Evolutionary conservation across 2,113 vertebrate genomes (phyloP).

Genomic region (Urocolius indicus): DNA sequence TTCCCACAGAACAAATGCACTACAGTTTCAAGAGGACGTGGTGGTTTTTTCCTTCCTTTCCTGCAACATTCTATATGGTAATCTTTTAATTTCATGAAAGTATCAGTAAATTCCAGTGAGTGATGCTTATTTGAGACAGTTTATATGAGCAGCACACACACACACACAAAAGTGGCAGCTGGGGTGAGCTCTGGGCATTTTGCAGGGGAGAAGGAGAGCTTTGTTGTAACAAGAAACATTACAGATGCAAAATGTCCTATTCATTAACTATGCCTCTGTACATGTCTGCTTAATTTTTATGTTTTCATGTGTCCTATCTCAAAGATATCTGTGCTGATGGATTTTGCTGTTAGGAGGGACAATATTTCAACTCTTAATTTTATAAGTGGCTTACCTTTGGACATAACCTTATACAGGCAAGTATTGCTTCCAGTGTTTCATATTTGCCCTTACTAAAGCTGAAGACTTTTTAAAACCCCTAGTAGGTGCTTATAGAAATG

Average conservation of each 20-base stretch:
- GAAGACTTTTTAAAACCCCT: not conserved
- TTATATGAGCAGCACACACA: not conserved
- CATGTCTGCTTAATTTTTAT: not conserved
- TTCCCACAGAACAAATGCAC: not conserved
- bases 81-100: not conserved
- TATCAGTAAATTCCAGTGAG: not conserved
- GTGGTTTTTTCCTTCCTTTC: not conserved
- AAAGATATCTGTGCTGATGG: not conserved
- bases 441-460: not conserved
- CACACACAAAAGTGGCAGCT: not conserved
- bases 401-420: not conserved
- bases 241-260: not conserved
- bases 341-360: not conserved
- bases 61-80: not conserved
- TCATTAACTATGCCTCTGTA: not conserved
- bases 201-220: not conserved
- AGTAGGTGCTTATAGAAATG: not conserved
- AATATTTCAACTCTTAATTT: not conserved
- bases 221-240: not conserved
- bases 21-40: not conserved
- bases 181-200: not conserved
- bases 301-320: not conserved
- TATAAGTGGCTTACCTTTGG: not conserved
- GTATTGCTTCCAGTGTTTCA: not conserved
- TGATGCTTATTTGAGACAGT: not conserved